Evolutionary conservation across 2,113 vertebrate species (phyloP), one percentile per base, ranked within the genome.

Genomic region (Chionis minor): DNA sequence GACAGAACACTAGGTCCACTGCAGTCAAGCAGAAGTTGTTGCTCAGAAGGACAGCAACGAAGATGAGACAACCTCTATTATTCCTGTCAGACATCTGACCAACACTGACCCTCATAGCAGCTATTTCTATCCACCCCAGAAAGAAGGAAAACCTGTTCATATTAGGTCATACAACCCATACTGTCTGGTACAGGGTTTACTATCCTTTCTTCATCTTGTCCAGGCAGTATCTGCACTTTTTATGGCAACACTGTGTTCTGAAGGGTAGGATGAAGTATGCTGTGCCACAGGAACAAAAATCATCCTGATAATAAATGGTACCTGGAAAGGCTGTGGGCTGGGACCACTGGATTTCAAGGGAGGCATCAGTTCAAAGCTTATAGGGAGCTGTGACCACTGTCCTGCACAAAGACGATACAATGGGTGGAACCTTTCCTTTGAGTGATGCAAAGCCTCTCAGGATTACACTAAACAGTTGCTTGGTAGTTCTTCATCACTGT

Each of bases 341-440:
- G 27, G 38, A 35, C 52, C 21, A 75, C 0, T 3, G 7, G 30
- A 23, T 56, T 93, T 73, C 55, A 81, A 90, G 21, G 9, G 18
- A 81, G 8, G 19, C 14, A 49, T 40, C 17, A 27, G 10, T 56
- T 66, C 17, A 78, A 70, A 77, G 11, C 6, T 77, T 69, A 51
- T 0, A 47, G 19, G 19, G 33, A 52, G 1, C 14, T 47, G 13
- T 49, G 51, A 52, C 35, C 35, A 70, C 3, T 1, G 1, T 5
- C 49, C 33, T 52, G 33, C 35, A 78, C 8, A n/a, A 14, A 73
- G 9, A 28, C 1, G 6, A 54, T 26, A 56, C n/a, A 69, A 27
- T 2, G 7, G 6, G 12, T 6, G 4, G 12, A 69, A n/a, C 4
- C 6, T 51, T 80, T 86, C 11, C 20, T 75, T 22, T 20, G 18